phyloP scores from a whole-genome alignment of 2,797 vertebrate species.

The Hipposideros larvatus region DNA sequence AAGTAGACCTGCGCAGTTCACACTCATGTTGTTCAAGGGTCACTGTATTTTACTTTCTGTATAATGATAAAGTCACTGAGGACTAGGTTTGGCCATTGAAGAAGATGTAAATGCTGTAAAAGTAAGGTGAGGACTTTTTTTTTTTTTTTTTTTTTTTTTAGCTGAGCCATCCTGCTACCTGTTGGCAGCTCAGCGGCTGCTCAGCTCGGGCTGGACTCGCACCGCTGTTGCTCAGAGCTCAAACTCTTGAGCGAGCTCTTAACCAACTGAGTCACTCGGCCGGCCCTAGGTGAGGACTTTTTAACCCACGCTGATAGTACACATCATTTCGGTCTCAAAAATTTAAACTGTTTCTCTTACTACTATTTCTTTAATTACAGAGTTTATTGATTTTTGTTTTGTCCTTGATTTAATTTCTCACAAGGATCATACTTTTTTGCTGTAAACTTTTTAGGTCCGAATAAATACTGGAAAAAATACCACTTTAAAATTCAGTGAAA shows the following conservation, averaged over 20 bases:
- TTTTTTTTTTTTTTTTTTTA: too few relatives aligned
- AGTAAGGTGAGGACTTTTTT: background rate
- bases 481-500: slow-evolving; percentile 97
- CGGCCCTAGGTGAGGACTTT: background rate
- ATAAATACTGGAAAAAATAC: slow-evolving; percentile 99
- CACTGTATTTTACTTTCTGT: slow-evolving; percentile 32
- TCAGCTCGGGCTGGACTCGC: too few relatives aligned
- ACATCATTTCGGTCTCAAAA: background rate
- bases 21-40: background rate
- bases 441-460: slow-evolving; percentile 91
- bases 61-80: background rate
- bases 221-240: too few relatives aligned
- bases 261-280: too few relatives aligned
- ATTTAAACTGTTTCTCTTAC: background rate
- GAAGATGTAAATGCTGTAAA: background rate
- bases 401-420: background rate
- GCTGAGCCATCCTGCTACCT: too few relatives aligned
- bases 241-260: too few relatives aligned
- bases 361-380: background rate
- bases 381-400: background rate
- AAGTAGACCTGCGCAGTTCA: fast-evolving
- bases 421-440: background rate
- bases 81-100: background rate
- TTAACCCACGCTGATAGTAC: background rate
- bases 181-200: too few relatives aligned